Base-by-base conservation (phyloP, 2,113 vertebrate genomes). In the Anhinga rufa region DNA sequence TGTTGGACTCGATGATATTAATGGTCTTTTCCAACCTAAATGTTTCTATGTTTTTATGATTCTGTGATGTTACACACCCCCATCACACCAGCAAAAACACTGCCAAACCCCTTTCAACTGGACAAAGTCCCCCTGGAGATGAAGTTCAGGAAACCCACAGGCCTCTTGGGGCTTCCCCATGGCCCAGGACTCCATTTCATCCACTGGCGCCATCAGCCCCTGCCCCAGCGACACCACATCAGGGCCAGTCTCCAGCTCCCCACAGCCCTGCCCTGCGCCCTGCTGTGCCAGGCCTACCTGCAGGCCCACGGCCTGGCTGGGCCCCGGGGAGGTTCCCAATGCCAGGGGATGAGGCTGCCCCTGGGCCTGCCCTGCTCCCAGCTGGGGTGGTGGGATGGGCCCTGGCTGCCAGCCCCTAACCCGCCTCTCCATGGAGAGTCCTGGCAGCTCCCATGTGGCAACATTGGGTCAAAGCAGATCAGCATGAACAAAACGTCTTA, bases 401-500 rank as follows among this genome's bases (percentile, higher is more conserved):
- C 34, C n/a, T 6, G 31, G 20, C 78, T 78, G 19, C 32, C 19
- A 70, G 16, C n/a, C 51, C 13, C 29, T 36, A 19, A 38, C 7
- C 8, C 17, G 7, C 14, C 24, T 24, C n/a, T 31, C 29, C 21
- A 7, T 7, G 7, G 32, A 24, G 22, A 51, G 17, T 13, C 40
- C 9, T 6, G 0, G 21, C 1, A 6, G 52, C 44, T 46, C 6
- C 34, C 1, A 1, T 2, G 1, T 0, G 0, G 19, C 1, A 1
- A 1, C 5, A 1, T 2, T 51, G 14, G 22, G 18, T 21, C 51
- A 44, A 34, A 69, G 57, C 12, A 58, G 29, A 18, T 40, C 1
- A 0, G 8, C 51, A 9, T 9, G 14, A 85, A 66, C 51, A 60
- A 40, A 57, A 49, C 1, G 4, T 29, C 40, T 62, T 49, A 36